A percentile compares a stretch with the other conserved stretches of the same genome.
Evolutionary conservation across 2,797 vertebrate species (phyloP).

Genomic region (Coreius guichenoti): DNA sequence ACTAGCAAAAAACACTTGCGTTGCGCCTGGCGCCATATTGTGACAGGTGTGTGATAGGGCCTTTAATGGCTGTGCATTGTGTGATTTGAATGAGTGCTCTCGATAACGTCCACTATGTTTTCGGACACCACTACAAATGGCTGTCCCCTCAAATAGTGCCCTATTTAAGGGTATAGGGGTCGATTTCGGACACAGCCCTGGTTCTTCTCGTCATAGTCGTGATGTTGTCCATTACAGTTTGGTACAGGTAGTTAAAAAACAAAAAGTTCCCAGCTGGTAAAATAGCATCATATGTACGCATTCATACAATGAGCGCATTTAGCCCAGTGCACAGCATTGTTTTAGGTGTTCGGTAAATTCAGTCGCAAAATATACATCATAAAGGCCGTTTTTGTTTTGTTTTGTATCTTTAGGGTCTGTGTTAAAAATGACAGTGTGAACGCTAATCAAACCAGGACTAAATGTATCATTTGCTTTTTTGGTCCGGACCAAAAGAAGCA

Average conservation of each 20-base stretch:
- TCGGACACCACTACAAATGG: too few relatives aligned
- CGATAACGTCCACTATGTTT: too few relatives aligned
- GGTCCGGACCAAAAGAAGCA: background rate
- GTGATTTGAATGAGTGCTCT: too few relatives aligned
- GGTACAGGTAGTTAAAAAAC: too few relatives aligned
- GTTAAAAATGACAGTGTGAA: background rate
- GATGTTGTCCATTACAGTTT: background rate
- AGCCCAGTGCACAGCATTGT: background rate
- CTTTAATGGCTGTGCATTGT: too few relatives aligned
- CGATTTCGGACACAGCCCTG: too few relatives aligned
- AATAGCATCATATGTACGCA: background rate
- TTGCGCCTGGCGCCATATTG: too few relatives aligned
- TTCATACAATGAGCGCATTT: background rate
- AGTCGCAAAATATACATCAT: background rate
- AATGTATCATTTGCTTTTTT: background rate
- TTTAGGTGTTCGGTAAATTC: background rate
- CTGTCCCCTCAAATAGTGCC: too few relatives aligned
- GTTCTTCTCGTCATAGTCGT: background rate
- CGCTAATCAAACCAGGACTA: background rate
- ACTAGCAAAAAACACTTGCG: too few relatives aligned
- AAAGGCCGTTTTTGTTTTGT: background rate
- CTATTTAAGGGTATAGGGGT: too few relatives aligned
- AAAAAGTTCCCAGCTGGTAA: background rate
- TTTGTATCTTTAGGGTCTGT: background rate
- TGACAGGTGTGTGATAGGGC: too few relatives aligned